phyloP scores from a whole-genome alignment of 2,797 vertebrate genomes.

The Micropoecilia bifurca region DNA sequence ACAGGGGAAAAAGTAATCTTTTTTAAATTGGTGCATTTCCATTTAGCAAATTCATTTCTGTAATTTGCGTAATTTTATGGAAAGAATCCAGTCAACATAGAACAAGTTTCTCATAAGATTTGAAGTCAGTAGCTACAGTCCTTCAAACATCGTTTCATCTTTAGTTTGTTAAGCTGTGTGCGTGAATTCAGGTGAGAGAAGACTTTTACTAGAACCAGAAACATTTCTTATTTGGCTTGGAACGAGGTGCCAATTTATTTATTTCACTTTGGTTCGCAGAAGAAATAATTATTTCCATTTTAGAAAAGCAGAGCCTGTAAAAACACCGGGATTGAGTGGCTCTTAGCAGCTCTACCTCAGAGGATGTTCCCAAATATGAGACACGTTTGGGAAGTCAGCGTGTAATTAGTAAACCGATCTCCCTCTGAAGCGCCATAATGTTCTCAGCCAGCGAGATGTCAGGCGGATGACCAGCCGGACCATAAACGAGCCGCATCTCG shows the following conservation, averaged over 20 bases:
- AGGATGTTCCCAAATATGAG: slow-evolving; percentile 11
- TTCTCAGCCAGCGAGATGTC: neutral
- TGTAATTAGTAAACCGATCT: slow-evolving; percentile 1
- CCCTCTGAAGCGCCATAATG: neutral
- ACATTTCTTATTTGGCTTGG: slow-evolving; percentile 11
- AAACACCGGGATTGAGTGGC: neutral
- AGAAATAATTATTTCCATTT: slow-evolving; percentile 13
- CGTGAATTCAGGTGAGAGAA: no score
- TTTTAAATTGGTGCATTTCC: no score
- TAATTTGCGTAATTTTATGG: no score
- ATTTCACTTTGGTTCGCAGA: slow-evolving; percentile 12
- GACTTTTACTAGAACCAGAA: neutral
- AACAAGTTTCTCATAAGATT: no score
- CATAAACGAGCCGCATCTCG: neutral
- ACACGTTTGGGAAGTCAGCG: neutral
- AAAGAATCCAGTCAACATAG: no score
- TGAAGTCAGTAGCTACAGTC: no score
- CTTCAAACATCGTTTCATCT: no score
- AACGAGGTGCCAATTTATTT: slow-evolving; percentile 8
- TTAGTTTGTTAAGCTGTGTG: neutral
- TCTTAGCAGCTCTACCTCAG: slow-evolving; percentile 12
- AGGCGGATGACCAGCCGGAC: neutral
- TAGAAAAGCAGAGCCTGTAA: slow-evolving; percentile 36
- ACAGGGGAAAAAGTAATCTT: no score
- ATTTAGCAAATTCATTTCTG: no score